phyloP scores from a whole-genome alignment of 2,797 vertebrate genomes.

The Myotis vivesi region DNA sequence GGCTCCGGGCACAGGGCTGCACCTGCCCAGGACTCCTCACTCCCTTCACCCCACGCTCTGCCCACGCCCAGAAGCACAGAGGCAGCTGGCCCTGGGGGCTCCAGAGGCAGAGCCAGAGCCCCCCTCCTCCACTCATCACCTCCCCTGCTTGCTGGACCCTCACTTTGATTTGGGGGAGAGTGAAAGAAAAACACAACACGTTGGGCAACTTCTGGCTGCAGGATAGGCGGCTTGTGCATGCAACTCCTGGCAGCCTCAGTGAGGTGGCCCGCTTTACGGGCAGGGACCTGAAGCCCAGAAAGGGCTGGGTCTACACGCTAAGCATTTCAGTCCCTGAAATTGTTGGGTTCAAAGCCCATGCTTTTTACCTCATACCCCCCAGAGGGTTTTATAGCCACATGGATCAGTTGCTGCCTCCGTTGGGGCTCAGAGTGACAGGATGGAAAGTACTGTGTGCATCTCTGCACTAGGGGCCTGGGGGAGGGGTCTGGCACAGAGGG shows the following conservation, averaged over 20 bases:
- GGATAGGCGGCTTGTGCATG: fast-evolving
- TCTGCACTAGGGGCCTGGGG: not conserved
- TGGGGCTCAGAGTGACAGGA: not conserved
- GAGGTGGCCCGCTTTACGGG: not conserved
- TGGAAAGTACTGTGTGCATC: not conserved
- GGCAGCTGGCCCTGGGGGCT: not conserved
- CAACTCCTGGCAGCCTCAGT: not conserved
- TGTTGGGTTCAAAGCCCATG: not conserved
- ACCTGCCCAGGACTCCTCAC: not conserved
- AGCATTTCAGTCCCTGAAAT: not conserved
- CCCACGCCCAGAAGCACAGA: not conserved
- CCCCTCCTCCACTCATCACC: fast-evolving
- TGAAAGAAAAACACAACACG: not conserved
- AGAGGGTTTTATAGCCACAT: not conserved
- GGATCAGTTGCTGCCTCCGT: not conserved
- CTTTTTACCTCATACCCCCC: too few species aligned
- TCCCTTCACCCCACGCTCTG: fast-evolving
- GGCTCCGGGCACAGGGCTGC: fast-evolving
- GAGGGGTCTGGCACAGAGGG: not conserved
- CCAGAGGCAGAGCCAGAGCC: not conserved
- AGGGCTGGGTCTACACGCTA: not conserved
- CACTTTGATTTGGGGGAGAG: not conserved
- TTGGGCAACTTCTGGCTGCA: not conserved
- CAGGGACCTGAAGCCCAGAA: not conserved
- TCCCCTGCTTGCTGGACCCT: too few species aligned